Percentiles rank a stretch among this genome's conserved stretches.
Evolutionary conservation across 2,113 vertebrate genomes (phyloP).

Genomic region (Boleophthalmus pectinirostris): DNA sequence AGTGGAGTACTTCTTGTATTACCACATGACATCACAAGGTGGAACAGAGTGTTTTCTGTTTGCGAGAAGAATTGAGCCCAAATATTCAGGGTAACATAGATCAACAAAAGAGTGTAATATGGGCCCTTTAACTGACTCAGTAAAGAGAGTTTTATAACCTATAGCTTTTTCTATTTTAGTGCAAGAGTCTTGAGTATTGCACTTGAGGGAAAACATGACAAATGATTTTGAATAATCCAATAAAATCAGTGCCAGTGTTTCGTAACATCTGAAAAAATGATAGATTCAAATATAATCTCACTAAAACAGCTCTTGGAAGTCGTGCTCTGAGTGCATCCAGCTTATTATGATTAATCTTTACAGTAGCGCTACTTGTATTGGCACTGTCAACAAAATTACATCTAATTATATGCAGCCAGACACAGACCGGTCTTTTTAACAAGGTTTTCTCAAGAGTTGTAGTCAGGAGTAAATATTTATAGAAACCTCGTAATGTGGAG

Average conservation of each 20-base stretch:
- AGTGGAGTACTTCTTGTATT: no score
- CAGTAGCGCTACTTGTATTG: constrained; percentile 8
- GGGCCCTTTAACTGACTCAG: neutral
- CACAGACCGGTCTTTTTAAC: neutral
- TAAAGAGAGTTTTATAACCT: neutral
- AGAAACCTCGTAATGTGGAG: neutral
- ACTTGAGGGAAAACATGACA: neutral
- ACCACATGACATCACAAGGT: no score
- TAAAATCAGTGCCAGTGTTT: neutral
- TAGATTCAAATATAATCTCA: neutral
- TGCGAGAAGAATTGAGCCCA: no score
- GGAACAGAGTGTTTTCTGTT: no score
- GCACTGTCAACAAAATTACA: constrained; percentile 2
- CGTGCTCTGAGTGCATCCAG: neutral
- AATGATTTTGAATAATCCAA: neutral
- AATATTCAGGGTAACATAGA: no score
- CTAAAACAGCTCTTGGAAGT: neutral
- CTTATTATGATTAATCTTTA: neutral
- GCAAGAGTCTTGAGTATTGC: neutral
- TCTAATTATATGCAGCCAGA: neutral
- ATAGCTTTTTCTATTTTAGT: neutral
- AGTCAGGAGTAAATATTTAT: neutral
- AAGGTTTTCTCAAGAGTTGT: neutral
- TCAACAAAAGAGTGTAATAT: no score
- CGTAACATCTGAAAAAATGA: neutral